Evolutionary conservation across 2,888 invertebrate genomes (phyloP).

Genomic region (Helleia helle): DNA sequence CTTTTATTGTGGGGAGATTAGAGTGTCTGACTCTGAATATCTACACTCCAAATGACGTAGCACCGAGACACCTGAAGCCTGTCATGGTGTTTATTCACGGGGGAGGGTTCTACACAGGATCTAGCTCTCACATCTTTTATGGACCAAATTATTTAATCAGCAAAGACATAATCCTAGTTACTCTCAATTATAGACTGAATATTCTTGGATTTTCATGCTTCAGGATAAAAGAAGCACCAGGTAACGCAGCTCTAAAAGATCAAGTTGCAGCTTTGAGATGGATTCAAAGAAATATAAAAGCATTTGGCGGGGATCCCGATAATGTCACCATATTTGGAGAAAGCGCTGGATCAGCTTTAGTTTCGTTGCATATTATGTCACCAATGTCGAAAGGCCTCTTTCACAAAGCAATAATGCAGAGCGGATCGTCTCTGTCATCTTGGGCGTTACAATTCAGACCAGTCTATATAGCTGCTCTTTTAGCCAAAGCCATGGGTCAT

Average conservation of each 20-base stretch:
- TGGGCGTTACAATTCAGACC: constrained; percentile 52
- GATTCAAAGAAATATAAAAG: constrained; percentile 41
- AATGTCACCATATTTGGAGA: constrained; percentile 54
- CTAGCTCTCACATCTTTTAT: constrained; percentile 34
- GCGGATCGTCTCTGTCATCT: constrained; percentile 45
- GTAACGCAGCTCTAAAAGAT: constrained; percentile 53
- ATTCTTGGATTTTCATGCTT: constrained; percentile 51
- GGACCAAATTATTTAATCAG: constrained; percentile 46
- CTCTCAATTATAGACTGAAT: constrained; percentile 52
- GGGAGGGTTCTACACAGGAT: constrained; percentile 50
- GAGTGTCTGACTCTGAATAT: constrained; percentile 50
- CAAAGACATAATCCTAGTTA: constrained; percentile 48
- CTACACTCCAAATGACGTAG: constrained; percentile 35
- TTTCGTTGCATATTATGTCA: constrained; percentile 48
- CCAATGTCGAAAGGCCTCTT: constrained; percentile 53
- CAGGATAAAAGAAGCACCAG: constrained; percentile 48
- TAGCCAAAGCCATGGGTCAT: constrained; percentile 43
- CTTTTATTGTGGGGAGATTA: constrained; percentile 30
- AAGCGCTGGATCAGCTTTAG: constrained; percentile 50
- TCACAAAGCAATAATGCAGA: constrained; percentile 51
- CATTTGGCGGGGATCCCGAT: constrained; percentile 48
- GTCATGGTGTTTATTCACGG: constrained; percentile 61
- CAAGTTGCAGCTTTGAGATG: constrained; percentile 50
- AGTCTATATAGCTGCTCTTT: constrained; percentile 38
- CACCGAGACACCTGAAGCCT: constrained; percentile 29